Conservation (phyloP, 2,797 vertebrate species). For the Coreius guichenoti region DNA sequence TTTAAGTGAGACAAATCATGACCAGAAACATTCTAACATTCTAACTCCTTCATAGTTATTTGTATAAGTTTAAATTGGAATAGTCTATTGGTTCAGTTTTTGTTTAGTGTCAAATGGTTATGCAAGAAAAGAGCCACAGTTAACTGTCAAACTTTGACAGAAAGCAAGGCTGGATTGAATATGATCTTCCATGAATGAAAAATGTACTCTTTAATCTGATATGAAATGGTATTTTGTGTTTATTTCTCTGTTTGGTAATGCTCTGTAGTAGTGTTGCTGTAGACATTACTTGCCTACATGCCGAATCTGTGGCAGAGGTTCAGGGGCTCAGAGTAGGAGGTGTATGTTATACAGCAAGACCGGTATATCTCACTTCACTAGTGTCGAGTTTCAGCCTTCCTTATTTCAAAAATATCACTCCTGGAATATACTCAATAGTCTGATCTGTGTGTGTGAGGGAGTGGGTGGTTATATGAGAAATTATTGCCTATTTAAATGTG, state of each 20-base stretch:
- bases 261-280: background rate
- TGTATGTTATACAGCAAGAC: slow-evolving; percentile 21
- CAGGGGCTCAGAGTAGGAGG: slow-evolving; percentile 13
- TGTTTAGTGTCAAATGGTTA: background rate
- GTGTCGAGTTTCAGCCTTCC: slow-evolving; percentile 18
- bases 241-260: background rate
- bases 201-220: background rate
- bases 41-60: background rate
- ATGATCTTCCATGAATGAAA: background rate
- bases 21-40: no score
- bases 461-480: background rate
- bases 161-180: background rate
- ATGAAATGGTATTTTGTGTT: background rate
- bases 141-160: background rate
- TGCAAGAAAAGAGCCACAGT: background rate
- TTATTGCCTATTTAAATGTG: background rate
- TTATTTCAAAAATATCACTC: slow-evolving; percentile 28
- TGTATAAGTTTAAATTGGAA: background rate
- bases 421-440: slow-evolving; percentile 26
- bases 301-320: background rate
- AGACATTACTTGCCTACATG: background rate
- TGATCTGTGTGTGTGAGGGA: background rate
- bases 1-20: background rate
- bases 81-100: background rate
- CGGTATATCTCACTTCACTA: slow-evolving; percentile 5